Evolutionary conservation across 2,888 invertebrate species (phyloP).

Genomic region (Stegophylla sp.): DNA sequence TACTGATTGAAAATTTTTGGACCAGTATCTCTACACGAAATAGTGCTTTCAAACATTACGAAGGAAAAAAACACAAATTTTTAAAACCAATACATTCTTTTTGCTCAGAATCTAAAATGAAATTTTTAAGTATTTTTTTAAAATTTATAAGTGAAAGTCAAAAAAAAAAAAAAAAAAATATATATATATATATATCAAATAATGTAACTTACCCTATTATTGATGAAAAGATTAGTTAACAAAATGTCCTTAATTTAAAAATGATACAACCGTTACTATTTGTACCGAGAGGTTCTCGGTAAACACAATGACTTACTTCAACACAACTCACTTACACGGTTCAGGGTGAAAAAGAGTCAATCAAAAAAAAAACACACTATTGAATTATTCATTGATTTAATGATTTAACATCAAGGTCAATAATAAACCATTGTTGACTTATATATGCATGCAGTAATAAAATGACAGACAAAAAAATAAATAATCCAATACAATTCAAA

Average conservation of each 20-base stretch:
- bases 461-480: constrained; percentile 10
- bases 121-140: too few relatives aligned
- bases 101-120: too few relatives aligned
- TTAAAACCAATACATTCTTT: too few relatives aligned
- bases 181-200: background rate
- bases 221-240: constrained; percentile 10
- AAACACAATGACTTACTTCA: constrained; percentile 53
- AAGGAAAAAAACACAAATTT: too few relatives aligned
- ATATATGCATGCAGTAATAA: constrained; percentile 33
- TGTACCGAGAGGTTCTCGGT: constrained; percentile 47
- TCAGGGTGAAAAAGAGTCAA: constrained; percentile 48
- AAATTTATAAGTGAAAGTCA: background rate
- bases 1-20: too few relatives aligned
- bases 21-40: too few relatives aligned
- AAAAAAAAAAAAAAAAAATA: constrained; percentile 8
- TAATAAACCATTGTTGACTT: constrained; percentile 35
- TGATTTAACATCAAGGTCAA: constrained; percentile 49
- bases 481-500: background rate
- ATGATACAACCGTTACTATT: constrained; percentile 34
- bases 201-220: constrained; percentile 28
- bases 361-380: constrained; percentile 32
- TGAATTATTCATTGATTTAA: constrained; percentile 51
- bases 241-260: constrained; percentile 31
- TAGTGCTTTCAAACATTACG: too few relatives aligned
- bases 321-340: background rate